Conservation (phyloP, 2,113 vertebrate genomes). For the Galemys pyrenaicus region DNA sequence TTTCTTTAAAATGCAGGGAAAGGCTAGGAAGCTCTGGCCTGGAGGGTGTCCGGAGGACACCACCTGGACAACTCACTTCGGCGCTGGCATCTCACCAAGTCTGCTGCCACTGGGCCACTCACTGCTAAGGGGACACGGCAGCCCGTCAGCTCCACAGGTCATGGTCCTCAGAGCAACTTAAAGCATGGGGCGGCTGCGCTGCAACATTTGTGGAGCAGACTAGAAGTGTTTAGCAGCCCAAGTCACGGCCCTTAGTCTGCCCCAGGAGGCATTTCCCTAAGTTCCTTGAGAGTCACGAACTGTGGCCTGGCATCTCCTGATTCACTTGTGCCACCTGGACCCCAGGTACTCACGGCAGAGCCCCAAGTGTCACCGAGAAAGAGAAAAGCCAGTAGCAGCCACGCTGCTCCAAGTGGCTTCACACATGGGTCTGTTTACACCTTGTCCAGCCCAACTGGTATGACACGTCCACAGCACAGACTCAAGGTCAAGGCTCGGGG, state of each 20-base stretch:
- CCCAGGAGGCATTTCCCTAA: background rate
- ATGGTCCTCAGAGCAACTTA: background rate
- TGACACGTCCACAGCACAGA: too few species aligned
- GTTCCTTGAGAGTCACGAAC: background rate
- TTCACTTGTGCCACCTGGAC: background rate
- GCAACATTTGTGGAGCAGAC: background rate
- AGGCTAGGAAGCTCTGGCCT: background rate
- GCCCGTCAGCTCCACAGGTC: background rate
- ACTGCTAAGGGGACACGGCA: background rate
- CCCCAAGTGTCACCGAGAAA: background rate
- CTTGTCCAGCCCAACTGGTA: background rate
- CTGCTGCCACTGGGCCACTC: rapidly evolving
- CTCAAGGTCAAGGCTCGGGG: too few species aligned
- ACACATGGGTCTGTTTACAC: background rate
- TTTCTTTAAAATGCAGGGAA: slow-evolving; percentile 63
- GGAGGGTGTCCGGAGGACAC: too few species aligned
- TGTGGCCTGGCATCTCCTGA: background rate
- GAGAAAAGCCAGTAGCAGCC: background rate
- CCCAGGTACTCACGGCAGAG: rapidly evolving
- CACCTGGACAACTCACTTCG: too few species aligned
- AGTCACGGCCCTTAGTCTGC: background rate
- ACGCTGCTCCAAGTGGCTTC: background rate
- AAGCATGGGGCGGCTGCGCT: rapidly evolving
- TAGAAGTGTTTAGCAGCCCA: background rate
- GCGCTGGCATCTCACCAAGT: rapidly evolving